These are phyloP conservation scores for Dicaeum eximium DNA, from an alignment of 2,113 vertebrate species.

Conservation along the genomic window DNA sequence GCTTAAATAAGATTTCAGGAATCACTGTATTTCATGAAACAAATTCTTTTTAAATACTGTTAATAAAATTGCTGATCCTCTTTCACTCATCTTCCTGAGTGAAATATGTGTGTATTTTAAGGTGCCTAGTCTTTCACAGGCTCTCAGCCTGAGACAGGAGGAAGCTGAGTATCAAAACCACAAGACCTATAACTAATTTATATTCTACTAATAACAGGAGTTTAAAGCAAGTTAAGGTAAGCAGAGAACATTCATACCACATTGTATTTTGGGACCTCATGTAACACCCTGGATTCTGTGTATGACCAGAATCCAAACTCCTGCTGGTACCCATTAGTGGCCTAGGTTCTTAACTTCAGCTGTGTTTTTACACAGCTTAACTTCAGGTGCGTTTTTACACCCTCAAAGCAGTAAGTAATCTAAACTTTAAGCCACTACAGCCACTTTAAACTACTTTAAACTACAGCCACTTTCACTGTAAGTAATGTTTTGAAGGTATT, in stretches of 20 bases:
- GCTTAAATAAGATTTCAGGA: neutral
- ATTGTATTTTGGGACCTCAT: neutral
- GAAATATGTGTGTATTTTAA: neutral
- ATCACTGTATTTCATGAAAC: neutral
- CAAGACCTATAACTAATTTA: neutral
- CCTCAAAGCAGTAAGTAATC: neutral
- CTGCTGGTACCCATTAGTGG: neutral
- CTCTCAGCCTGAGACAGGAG: neutral
- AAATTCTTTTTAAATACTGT: neutral
- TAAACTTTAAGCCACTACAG: neutral
- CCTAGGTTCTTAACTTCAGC: neutral
- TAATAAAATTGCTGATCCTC: neutral
- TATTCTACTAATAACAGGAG: neutral
- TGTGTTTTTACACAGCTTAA: neutral
- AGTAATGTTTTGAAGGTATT: neutral
- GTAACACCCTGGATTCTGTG: neutral
- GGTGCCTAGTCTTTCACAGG: neutral
- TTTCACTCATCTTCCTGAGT: neutral
- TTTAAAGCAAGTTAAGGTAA: neutral
- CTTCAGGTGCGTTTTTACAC: neutral
- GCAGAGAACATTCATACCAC: neutral
- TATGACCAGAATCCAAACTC: neutral
- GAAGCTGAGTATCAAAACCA: neutral
- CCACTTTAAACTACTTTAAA: neutral
- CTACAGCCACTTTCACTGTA: neutral